A percentile compares a stretch with the other conserved stretches of the same genome.
These are phyloP conservation scores for Microtus oregoni DNA, from an alignment of 2,113 vertebrate species.

Conservation along the genomic window DNA sequence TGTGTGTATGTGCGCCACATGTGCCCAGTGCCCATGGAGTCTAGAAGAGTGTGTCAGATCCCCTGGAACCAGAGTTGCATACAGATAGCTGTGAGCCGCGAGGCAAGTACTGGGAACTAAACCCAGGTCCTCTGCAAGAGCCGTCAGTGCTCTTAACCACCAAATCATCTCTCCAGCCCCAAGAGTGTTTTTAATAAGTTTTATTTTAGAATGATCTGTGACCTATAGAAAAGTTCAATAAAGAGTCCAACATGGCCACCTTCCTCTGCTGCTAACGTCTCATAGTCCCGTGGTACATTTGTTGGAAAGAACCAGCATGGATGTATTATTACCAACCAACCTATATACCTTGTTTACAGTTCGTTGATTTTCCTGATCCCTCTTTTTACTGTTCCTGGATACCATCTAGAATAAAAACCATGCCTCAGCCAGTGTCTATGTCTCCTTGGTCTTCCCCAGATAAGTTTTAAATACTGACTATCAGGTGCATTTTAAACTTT, in stretches of 20 bases:
- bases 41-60: background rate
- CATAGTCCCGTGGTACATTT: background rate
- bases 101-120: background rate
- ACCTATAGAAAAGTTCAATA: slow-evolving; percentile 6
- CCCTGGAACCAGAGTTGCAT: background rate
- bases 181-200: background rate
- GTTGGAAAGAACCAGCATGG: background rate
- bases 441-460: background rate
- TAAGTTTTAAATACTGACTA: background rate
- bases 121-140: background rate
- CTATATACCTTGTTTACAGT: background rate
- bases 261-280: background rate
- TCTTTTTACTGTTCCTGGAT: background rate
- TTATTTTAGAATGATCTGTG: slow-evolving; percentile 24
- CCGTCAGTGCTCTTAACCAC: background rate
- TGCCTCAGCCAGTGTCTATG: background rate
- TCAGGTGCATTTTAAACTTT: background rate
- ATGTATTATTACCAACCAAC: background rate
- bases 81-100: background rate
- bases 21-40: background rate
- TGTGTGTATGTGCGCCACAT: background rate
- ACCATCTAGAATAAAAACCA: background rate
- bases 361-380: background rate
- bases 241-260: background rate
- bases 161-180: background rate